phyloP scores from a whole-genome alignment of 2,888 invertebrate genomes.

The Lagria hirta region DNA sequence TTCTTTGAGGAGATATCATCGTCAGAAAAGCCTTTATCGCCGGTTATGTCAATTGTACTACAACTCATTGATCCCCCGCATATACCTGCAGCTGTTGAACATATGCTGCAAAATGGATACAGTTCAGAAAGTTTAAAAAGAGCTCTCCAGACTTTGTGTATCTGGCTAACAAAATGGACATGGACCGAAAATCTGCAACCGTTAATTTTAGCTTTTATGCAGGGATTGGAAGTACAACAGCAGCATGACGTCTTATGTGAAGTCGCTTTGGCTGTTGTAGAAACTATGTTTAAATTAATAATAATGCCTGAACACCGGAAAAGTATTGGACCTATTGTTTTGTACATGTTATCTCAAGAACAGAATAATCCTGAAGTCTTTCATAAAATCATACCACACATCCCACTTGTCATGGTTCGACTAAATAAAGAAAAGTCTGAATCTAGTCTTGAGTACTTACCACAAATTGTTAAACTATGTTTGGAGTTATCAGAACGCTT shows the following conservation, averaged over 20 bases:
- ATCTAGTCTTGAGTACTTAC: conserved; percentile 53
- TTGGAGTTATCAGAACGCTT: conserved; percentile 59
- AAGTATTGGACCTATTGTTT: conserved; percentile 63
- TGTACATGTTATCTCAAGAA: conserved; percentile 65
- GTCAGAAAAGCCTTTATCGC: conserved; percentile 59
- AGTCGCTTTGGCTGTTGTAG: conserved; percentile 63
- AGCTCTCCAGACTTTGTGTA: conserved; percentile 65
- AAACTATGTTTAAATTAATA: conserved; percentile 60
- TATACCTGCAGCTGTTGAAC: conserved; percentile 54
- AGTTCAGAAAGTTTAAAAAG: conserved; percentile 60
- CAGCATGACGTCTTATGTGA: conserved; percentile 57
- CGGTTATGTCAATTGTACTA: conserved; percentile 63
- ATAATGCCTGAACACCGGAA: conserved; percentile 59
- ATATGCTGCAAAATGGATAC: conserved; percentile 49
- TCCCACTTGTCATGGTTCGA: conserved; percentile 56
- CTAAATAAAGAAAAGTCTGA: conserved; percentile 63
- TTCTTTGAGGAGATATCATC: conserved; percentile 64
- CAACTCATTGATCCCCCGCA: conserved; percentile 55
- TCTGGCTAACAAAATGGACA: conserved; percentile 68
- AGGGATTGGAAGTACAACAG: conserved; percentile 51
- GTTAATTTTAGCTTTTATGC: conserved; percentile 69
- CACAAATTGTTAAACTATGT: conserved; percentile 64
- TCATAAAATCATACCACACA: conserved; percentile 60
- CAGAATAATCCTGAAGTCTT: conserved; percentile 58
- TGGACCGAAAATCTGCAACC: conserved; percentile 64